Evolutionary conservation across 2,797 vertebrate species (phyloP).

Genomic region (Poeciliopsis presidionis): DNA sequence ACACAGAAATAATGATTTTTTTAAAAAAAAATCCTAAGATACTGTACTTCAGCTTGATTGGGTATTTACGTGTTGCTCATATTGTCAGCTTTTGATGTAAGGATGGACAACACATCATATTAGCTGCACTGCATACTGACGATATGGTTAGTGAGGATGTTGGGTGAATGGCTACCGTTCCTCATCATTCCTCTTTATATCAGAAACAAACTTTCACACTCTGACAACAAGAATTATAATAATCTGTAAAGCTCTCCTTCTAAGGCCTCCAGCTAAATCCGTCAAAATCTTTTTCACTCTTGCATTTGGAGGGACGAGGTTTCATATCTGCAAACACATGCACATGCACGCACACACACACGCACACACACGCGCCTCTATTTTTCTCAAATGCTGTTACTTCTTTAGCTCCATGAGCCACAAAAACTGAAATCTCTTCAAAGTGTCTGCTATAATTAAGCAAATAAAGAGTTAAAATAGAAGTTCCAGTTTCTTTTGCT

Average conservation of each 20-base stretch:
- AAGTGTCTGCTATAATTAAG: conserved; percentile 26
- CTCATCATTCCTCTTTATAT: conserved; percentile 16
- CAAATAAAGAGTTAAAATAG: conserved; percentile 17
- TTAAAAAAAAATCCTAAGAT: not conserved
- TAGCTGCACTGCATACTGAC: not conserved
- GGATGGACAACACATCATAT: not conserved
- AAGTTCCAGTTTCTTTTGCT: conserved; percentile 11
- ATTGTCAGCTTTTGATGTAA: too few species aligned
- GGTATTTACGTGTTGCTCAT: too few species aligned
- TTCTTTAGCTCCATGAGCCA: conserved; percentile 19
- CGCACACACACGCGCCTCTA: conserved; percentile 2
- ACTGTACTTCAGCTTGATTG: too few species aligned
- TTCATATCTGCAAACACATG: conserved; percentile 32
- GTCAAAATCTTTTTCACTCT: conserved; percentile 71
- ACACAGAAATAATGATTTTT: not conserved
- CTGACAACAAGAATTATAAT: conserved; percentile 54
- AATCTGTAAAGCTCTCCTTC: conserved; percentile 67
- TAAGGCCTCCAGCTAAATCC: conserved; percentile 75
- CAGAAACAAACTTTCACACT: conserved; percentile 42
- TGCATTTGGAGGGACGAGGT: conserved; percentile 38
- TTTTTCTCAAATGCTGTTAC: conserved; percentile 38
- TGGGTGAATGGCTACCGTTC: not conserved
- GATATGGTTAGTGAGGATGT: not conserved
- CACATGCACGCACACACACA: conserved; percentile 4
- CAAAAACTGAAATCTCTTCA: conserved; percentile 23